phyloP scores from a whole-genome alignment of 2,888 invertebrate species.

The Meiosimyza platycephala region DNA sequence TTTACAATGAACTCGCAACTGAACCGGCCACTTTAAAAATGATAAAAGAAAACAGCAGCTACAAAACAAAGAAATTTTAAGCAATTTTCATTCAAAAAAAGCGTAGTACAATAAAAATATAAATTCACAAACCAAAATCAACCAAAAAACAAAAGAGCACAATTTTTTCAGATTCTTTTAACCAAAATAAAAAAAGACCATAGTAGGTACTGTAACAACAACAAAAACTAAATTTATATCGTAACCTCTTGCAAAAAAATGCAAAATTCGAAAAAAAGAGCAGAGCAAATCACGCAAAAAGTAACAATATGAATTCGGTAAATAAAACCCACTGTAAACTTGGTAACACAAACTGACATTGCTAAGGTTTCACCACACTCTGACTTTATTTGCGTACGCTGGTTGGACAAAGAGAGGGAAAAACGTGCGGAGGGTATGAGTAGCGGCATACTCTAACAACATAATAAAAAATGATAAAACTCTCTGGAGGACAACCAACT shows the following conservation, averaged over 20 bases:
- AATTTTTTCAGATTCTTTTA: too few relatives aligned
- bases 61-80: background rate
- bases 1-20: background rate
- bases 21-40: background rate
- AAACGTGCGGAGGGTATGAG: background rate
- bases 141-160: too few relatives aligned
- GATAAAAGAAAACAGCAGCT: conserved; percentile 1
- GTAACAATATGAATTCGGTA: background rate
- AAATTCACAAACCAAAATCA: background rate
- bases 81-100: too few relatives aligned
- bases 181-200: background rate
- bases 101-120: too few relatives aligned
- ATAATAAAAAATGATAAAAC: too few relatives aligned
- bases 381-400: background rate
- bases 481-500: too few relatives aligned
- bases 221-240: too few relatives aligned
- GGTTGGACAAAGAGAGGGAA: background rate
- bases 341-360: background rate
- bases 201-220: too few relatives aligned
- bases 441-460: too few relatives aligned
- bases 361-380: background rate
- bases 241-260: too few relatives aligned
- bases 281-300: background rate
- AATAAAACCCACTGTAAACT: conserved; percentile 9
- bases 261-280: background rate